Conservation (phyloP, 2,797 vertebrate species). For the Myotis daubentonii region DNA sequence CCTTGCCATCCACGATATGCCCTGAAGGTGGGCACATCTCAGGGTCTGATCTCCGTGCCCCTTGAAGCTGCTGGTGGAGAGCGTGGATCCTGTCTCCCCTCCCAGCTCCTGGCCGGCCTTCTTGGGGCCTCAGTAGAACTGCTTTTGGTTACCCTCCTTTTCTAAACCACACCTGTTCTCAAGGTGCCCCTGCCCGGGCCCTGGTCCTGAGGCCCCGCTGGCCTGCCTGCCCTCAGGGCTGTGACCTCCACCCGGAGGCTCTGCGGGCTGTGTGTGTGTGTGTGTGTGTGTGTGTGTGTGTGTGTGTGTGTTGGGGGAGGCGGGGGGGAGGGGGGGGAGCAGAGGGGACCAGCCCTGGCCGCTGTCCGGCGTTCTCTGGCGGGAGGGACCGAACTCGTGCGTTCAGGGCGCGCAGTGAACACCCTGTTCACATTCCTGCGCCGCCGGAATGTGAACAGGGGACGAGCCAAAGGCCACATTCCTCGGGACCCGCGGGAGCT, state of each 20-base stretch:
- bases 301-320: too few species aligned
- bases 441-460: constrained; percentile 82
- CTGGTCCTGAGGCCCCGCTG: background rate
- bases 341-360: background rate
- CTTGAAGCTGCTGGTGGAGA: background rate
- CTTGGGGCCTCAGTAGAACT: background rate
- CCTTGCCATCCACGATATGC: background rate
- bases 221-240: background rate
- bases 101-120: background rate
- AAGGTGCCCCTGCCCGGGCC: background rate
- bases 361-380: background rate
- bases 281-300: too few species aligned
- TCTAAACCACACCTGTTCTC: background rate
- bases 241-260: background rate
- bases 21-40: background rate
- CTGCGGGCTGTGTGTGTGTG: background rate
- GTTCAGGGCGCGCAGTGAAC: constrained; percentile 79
- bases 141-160: background rate
- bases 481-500: constrained; percentile 26
- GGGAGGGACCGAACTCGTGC: constrained; percentile 69
- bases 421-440: constrained; percentile 86
- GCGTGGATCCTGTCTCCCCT: background rate
- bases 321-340: background rate
- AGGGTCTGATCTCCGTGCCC: background rate
- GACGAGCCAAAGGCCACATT: constrained; percentile 85